Evolutionary conservation across 2,797 vertebrate genomes (phyloP).

Genomic region (Anguilla pacifica): DNA sequence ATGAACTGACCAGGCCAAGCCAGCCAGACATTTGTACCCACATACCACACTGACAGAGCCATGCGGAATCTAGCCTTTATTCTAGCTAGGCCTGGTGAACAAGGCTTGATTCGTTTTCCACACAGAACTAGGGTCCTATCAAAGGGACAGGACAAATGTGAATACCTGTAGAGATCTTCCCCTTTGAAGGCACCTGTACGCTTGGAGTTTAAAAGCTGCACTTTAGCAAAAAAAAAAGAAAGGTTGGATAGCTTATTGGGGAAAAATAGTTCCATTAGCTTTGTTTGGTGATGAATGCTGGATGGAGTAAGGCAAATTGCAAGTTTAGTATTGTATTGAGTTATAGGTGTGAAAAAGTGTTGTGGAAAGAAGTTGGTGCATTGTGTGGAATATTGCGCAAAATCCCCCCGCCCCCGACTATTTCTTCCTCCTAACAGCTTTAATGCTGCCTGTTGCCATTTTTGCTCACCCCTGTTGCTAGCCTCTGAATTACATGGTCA

Average conservation of each 20-base stretch:
- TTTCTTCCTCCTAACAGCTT: neutral
- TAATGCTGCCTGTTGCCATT: neutral
- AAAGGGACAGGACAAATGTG: neutral
- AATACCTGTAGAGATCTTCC: neutral
- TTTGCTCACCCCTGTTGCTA: neutral
- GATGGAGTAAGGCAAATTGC: neutral
- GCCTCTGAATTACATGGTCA: neutral
- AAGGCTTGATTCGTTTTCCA: neutral
- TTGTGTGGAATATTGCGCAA: neutral
- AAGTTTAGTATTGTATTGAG: neutral
- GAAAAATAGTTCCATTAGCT: too few relatives aligned
- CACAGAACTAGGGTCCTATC: neutral
- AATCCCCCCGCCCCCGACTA: neutral
- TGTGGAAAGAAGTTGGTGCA: neutral
- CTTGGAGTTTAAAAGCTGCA: neutral
- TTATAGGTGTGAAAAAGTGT: neutral
- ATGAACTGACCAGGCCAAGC: conserved; percentile 1
- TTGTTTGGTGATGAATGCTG: neutral
- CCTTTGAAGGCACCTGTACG: neutral
- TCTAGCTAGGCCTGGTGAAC: neutral
- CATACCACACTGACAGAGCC: neutral
- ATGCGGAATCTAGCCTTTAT: neutral
- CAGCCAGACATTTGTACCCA: too few relatives aligned
- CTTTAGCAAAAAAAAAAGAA: neutral
- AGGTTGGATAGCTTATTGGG: too few relatives aligned